Evolutionary conservation across 2,888 invertebrate species (phyloP), one percentile per base, ranked within the genome.

Genomic region (Conus canariensis): DNA sequence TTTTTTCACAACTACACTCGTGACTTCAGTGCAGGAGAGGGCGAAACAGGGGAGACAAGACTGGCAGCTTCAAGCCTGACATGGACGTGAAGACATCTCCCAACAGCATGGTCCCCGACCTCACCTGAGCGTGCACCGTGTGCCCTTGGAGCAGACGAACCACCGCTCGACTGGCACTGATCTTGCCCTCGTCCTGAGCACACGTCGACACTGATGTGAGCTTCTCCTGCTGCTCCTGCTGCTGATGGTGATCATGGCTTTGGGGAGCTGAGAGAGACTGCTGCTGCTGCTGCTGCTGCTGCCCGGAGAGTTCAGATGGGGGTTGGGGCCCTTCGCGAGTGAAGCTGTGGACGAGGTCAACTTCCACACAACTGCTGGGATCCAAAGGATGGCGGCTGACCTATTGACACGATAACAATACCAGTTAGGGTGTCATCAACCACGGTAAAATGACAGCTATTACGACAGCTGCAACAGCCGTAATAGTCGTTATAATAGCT

Each of bases 71-170:
- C 7, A 67, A 16, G 70, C 70, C 87, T 9, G 87, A 70, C 56
- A 87, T 56, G 74, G 87, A 67, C 16, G 74, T 87, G 74, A 67
- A 60, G 45, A 58, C 45, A 25, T 74, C 56, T n/a, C 87, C 87
- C 45, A 70, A 9, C 70, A 74, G n/a, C 70, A 56, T 22, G 74
- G 19, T 70, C 3, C 70, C 74, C 3, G 70, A 74, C n/a, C 70
- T 58, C 74, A 87, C 7, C 70, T 14, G 70, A 4, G 60, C 87
- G 70, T 70, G 70, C 70, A 87, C 74, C 22, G 87, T 87, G 87
- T 87, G 70, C 25, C 87, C 87, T 14, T 22, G 45, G 22, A 8
- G 58, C 87, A 87, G 87, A 9, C 67, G 70, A 19, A 87, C 10
- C 45, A 30, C 58, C 30, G 56, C 87, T 45, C 60, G 25, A 16